Evolutionary conservation across 2,797 vertebrate genomes (phyloP), one percentile per base, ranked within the genome.

Genomic region (Sebastes matsubarae): DNA sequence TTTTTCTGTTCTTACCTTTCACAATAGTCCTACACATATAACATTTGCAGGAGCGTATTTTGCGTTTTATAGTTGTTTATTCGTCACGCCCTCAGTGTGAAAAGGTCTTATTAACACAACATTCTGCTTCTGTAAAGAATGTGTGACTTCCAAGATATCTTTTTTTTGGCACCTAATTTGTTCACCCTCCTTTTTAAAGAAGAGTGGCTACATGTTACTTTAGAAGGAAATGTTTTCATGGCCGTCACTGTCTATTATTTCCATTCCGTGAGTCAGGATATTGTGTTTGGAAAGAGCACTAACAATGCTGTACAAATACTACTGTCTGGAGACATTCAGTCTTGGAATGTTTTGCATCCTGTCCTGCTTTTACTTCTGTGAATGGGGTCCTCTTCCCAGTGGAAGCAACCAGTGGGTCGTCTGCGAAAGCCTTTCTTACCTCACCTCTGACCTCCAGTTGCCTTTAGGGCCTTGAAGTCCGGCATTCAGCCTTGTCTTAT

Each of bases 271-370:
- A 82, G 57, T 84, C 36, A 70, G 81, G 64, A 75, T 29, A 82
- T 82, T 90, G 75, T 92, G 75, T 87, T 92, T 73, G 66, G 60
- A 65, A 76, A 30, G 65, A 79, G 25, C 12, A 65, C 32, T 61
- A 81, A 87, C 80, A 82, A 68, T 86, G 82, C 72, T 73, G 61
- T 75, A 65, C 61, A 75, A 36, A 86, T 75, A 68, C 79, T 55
- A 50, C 77, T 76, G 77, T 87, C 79, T 81, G 77, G 77, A 92
- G 87, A 90, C 79, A 3, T 75, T 83, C 27, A 42, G 81, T 83
- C 77, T 81, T 85, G 80, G 74, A 90, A 87, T 90, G 75, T 87
- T 88, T 89, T 80, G 57, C 77, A 82, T 92, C 85, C 82, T 86
- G 79, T 83, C 69, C 65, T 72, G 61, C 70, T 82, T 78, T 78